A percentile compares a stretch with the other conserved stretches of the same genome.
Evolutionary conservation across 1,140 invertebrate species (phyloP).

Genomic region (Protaetia brevitarsis): DNA sequence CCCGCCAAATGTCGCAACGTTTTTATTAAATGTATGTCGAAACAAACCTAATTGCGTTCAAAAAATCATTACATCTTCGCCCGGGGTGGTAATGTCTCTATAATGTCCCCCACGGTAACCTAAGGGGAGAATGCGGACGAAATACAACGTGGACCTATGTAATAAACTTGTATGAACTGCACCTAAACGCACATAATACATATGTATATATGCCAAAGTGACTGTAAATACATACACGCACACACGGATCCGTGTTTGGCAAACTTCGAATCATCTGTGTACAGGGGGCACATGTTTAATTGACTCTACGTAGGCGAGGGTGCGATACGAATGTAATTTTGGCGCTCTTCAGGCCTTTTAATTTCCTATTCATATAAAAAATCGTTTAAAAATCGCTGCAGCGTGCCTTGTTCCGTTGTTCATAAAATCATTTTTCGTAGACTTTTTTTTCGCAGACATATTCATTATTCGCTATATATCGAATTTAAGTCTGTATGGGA

Average conservation of each 20-base stretch:
- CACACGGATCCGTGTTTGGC: conserved; percentile 29
- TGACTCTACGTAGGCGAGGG: conserved; percentile 29
- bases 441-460: neutral
- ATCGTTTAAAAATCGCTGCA: neutral
- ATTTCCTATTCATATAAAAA: conserved; percentile 23
- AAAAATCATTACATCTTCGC: conserved; percentile 33
- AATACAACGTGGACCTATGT: neutral
- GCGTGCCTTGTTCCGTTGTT: neutral
- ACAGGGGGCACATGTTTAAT: conserved; percentile 33
- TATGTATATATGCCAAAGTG: conserved; percentile 26
- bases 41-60: conserved; percentile 33
- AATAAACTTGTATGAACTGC: too few relatives aligned
- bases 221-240: neutral
- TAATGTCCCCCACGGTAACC: conserved; percentile 23
- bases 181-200: neutral
- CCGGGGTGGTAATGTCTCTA: conserved; percentile 32
- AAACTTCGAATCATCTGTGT: conserved; percentile 35
- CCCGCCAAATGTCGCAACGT: conserved; percentile 28
- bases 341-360: neutral
- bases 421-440: neutral
- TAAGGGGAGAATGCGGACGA: neutral
- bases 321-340: conserved; percentile 27
- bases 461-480: neutral
- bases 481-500: too few relatives aligned
- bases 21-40: conserved; percentile 29